phyloP scores from a whole-genome alignment of 2,888 invertebrate genomes.

The Phengaris arion region DNA sequence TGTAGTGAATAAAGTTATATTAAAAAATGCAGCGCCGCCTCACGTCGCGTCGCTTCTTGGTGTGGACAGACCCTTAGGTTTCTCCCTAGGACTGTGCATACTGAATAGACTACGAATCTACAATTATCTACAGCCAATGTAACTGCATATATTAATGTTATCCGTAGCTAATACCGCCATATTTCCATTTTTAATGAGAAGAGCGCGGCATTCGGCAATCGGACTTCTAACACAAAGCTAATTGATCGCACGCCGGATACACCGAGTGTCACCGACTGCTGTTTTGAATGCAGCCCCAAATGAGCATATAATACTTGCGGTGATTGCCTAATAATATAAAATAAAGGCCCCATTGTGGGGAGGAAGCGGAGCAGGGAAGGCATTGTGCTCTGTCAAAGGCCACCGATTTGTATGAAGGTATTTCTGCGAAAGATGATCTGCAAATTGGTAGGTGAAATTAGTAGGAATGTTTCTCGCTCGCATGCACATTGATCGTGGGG shows the following conservation, averaged over 20 bases:
- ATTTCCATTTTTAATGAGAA: slow-evolving; percentile 13
- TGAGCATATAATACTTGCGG: slow-evolving; percentile 66
- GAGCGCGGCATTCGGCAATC: slow-evolving; percentile 35
- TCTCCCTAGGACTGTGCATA: too few species aligned
- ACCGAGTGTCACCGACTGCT: slow-evolving; percentile 58
- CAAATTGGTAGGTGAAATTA: slow-evolving; percentile 68
- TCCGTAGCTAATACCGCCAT: neutral
- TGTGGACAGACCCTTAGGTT: too few species aligned
- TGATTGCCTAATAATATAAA: slow-evolving; percentile 46
- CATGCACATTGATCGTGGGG: slow-evolving; percentile 39
- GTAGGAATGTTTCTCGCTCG: slow-evolving; percentile 54
- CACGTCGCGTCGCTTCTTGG: too few species aligned
- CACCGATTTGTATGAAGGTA: slow-evolving; percentile 57
- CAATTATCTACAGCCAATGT: too few species aligned
- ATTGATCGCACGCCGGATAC: slow-evolving; percentile 63
- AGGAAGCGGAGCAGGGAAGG: slow-evolving; percentile 51
- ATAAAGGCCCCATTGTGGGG: slow-evolving; percentile 50
- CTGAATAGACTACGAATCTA: too few species aligned
- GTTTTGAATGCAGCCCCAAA: slow-evolving; percentile 56
- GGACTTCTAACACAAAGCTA: slow-evolving; percentile 49
- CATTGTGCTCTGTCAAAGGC: slow-evolving; percentile 59
- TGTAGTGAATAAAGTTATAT: too few species aligned
- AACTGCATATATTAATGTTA: neutral
- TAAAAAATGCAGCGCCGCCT: too few species aligned
- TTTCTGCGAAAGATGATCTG: slow-evolving; percentile 51